Evolutionary conservation across 2,113 vertebrate genomes (phyloP), one percentile per base, ranked within the genome.

Genomic region (Laterallus jamaicensis): DNA sequence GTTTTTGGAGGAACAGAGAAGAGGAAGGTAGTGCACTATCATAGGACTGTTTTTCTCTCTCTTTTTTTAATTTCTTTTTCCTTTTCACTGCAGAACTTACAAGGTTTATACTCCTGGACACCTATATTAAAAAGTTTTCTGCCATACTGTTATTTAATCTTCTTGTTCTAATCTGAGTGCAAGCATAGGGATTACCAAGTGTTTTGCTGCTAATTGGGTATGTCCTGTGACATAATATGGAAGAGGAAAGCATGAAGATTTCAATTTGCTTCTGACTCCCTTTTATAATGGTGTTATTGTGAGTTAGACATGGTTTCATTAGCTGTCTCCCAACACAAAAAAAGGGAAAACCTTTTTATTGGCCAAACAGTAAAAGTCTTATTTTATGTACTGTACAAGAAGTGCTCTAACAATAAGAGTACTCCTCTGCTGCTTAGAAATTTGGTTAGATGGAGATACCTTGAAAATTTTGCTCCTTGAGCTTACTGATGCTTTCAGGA

Each of bases 401-500:
- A 76, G 20, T 29, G 49, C 31, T 40, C 15, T 82, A 69, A 52
- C 8, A 86, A 37, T 18, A 35, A 40, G 28, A 50, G 7, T 47
- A 62, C 50, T 85, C 37, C 31, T 66, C 56, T 85, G 35, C 70
- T 79, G 25, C 77, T 64, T 68, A 42, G 86, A 49, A 75, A 89
- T 92, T 73, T 84, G n/a, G 21, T 86, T 91, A 66, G 35, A 19
- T 47, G 59, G 63, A 85, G 22, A 6, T 56, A 76, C 59, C 88
- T 82, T 52, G 80, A 79, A 79, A 82, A 55, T 55, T 44, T 56
- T 81, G 32, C 60, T 82, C 47, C 71, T 85, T 79, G 59, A 90
- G 79, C 71, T 87, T 69, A 13, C 52, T 6, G 29, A 16, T 71
- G 66, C 86, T 97, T 96, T 91, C 85, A 79, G 88, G 94, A 32